Conservation (phyloP, 2,888 invertebrate genomes). For the Philhelius pedissequus region DNA sequence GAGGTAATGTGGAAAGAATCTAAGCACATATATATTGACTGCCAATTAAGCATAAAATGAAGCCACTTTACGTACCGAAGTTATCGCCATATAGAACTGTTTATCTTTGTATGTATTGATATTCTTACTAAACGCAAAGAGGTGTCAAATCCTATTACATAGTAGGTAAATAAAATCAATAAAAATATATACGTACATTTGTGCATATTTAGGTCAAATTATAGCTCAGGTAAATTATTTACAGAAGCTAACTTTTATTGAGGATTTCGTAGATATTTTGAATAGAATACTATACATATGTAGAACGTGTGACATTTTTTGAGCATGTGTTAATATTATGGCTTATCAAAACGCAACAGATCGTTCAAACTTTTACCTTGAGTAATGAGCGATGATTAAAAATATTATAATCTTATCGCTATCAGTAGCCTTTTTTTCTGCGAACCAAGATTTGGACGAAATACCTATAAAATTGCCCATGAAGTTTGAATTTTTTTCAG, state of each 20-base stretch:
- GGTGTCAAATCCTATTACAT: slow-evolving; percentile 1
- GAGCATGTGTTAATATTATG: neutral
- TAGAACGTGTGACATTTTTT: neutral
- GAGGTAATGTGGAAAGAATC: too few relatives aligned
- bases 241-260: neutral
- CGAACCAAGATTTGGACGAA: neutral
- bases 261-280: neutral
- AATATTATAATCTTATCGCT: neutral
- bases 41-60: neutral
- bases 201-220: slow-evolving; percentile 13
- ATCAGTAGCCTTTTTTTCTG: neutral
- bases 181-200: slow-evolving; percentile 5
- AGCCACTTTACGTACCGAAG: neutral
- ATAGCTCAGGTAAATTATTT: neutral
- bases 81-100: neutral
- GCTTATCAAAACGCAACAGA: neutral
- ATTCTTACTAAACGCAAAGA: neutral
- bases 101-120: too few relatives aligned
- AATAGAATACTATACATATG: neutral
- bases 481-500: too few relatives aligned
- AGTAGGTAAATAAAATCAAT: neutral
- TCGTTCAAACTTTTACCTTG: neutral
- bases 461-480: too few relatives aligned
- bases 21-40: neutral
- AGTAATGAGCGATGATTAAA: neutral